Percentiles rank a stretch among this genome's conserved stretches.
phyloP scores from a whole-genome alignment of 2,113 vertebrate species.

The Pygoscelis adeliae region DNA sequence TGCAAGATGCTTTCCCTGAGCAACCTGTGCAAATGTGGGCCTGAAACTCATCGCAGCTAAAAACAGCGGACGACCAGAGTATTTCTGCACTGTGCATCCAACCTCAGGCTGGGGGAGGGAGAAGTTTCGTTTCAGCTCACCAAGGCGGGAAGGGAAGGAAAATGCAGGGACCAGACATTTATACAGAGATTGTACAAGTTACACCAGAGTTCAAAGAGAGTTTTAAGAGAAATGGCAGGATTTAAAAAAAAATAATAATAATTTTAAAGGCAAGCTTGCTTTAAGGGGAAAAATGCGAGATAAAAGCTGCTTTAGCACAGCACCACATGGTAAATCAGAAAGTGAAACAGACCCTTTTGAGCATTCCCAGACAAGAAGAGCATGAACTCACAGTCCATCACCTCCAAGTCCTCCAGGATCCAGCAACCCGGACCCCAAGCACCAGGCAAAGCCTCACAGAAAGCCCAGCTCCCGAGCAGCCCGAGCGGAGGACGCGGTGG shows the following conservation, averaged over 20 bases:
- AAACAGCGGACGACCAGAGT: background rate
- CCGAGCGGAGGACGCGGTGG: accelerated
- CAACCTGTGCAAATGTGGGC: background rate
- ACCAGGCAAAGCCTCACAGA: background rate
- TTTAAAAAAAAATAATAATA: background rate
- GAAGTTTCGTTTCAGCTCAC: background rate
- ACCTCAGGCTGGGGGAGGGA: background rate
- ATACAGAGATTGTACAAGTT: background rate
- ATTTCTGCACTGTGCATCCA: background rate
- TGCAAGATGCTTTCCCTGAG: background rate
- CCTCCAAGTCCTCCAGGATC: background rate
- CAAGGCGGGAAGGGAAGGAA: background rate
- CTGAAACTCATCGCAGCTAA: background rate
- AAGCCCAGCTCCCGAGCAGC: background rate
- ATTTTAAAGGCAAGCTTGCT: background rate
- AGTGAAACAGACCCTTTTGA: background rate
- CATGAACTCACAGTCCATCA: background rate
- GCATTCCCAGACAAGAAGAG: background rate
- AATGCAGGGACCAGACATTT: background rate
- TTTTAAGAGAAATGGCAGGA: background rate
- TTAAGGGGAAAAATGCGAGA: background rate
- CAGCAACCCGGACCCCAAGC: background rate
- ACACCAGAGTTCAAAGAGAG: background rate
- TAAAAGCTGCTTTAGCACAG: background rate
- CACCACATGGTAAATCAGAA: background rate